Conservation (phyloP, 1,140 invertebrate species). For the Papilio polytes region DNA sequence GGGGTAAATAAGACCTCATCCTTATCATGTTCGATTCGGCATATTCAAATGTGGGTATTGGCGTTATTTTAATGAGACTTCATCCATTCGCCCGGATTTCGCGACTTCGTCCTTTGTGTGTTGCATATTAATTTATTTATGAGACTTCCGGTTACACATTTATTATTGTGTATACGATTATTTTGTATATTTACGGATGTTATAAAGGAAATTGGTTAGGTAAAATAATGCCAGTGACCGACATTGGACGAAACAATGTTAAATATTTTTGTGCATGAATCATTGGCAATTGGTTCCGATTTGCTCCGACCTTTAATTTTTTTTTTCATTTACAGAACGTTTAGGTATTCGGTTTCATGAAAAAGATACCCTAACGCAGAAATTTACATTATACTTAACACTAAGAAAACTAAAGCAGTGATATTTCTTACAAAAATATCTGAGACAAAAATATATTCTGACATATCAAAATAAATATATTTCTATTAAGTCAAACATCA, state of each 20-base stretch:
- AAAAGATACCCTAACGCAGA: not conserved
- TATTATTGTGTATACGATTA: not conserved
- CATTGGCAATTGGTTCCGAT: too few relatives aligned
- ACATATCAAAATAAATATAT: not conserved
- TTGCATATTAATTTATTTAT: not conserved
- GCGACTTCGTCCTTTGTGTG: constrained; percentile 34
- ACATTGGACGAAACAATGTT: not conserved
- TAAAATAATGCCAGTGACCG: constrained; percentile 2
- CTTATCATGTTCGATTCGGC: constrained; percentile 16
- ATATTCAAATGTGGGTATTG: constrained; percentile 38
- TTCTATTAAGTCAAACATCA: not conserved
- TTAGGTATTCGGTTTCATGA: not conserved
- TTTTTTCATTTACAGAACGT: too few relatives aligned
- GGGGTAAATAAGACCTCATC: constrained; percentile 15
- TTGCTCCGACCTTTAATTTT: not conserved
- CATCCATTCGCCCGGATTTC: constrained; percentile 38
- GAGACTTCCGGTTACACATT: constrained; percentile 14
- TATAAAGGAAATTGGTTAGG: constrained; percentile 1
- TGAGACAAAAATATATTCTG: not conserved
- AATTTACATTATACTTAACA: not conserved
- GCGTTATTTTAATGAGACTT: not conserved
- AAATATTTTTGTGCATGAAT: not conserved
- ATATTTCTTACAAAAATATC: not conserved
- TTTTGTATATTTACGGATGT: not conserved
- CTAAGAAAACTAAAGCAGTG: not conserved